A percentile compares a stretch with the other conserved stretches of the same genome.
These are phyloP conservation scores for Notodonta dromedarius DNA, from an alignment of 2,888 invertebrate species.

Conservation along the genomic window DNA sequence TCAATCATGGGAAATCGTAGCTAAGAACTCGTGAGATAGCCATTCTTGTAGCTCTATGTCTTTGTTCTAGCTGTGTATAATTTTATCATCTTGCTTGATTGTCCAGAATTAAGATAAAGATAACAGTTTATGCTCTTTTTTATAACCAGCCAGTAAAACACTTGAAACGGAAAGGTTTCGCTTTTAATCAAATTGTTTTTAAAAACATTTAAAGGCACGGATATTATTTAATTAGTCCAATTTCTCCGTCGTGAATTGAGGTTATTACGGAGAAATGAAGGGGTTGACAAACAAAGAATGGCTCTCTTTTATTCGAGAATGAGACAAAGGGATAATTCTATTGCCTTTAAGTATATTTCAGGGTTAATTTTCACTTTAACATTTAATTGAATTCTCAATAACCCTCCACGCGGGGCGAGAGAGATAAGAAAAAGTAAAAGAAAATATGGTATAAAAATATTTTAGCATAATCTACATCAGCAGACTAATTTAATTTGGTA, in stretches of 20 bases:
- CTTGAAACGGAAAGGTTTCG: not conserved
- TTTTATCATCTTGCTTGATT: too few species aligned
- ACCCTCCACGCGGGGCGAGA: not conserved
- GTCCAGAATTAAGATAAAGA: too few species aligned
- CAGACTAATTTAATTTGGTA: too few species aligned
- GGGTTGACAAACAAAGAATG: conserved; percentile 15
- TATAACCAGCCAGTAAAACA: not conserved
- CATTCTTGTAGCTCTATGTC: too few species aligned
- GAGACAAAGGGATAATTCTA: conserved; percentile 21
- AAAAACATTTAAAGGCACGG: not conserved
- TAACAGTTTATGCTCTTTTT: not conserved
- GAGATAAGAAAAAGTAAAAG: not conserved
- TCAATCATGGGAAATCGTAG: too few species aligned
- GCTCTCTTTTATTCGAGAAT: conserved; percentile 14
- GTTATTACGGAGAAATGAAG: conserved; percentile 15
- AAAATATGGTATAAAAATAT: too few species aligned
- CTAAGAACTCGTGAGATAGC: too few species aligned
- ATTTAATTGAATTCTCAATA: not conserved
- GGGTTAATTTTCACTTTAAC: conserved; percentile 9
- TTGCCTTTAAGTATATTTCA: conserved; percentile 9
- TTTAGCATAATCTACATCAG: too few species aligned
- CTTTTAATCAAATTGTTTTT: not conserved
- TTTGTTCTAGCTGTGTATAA: too few species aligned
- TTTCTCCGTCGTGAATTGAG: conserved; percentile 5
- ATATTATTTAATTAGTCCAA: conserved; percentile 2